Conservation (phyloP, 2,888 invertebrate species). For the Polia nebulosa region DNA sequence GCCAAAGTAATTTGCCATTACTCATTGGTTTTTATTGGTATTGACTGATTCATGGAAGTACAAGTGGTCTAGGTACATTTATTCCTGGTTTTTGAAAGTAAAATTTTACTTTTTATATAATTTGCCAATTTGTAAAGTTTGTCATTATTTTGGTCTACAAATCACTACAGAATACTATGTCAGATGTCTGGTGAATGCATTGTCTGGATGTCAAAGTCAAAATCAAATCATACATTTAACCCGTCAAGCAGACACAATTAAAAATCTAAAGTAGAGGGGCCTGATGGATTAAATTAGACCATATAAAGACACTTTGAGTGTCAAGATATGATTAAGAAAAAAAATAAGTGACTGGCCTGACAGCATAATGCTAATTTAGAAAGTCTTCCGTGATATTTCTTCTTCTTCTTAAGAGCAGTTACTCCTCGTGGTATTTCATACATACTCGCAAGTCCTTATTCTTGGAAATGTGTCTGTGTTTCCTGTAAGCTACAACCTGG, state of each 20-base stretch:
- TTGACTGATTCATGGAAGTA: background rate
- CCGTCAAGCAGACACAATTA: too few relatives aligned
- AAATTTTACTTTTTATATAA: background rate
- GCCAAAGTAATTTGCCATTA: background rate
- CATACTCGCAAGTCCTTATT: too few relatives aligned
- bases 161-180: background rate
- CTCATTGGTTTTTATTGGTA: slow-evolving; percentile 13
- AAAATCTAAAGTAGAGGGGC: too few relatives aligned
- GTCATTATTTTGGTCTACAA: slow-evolving; percentile 2
- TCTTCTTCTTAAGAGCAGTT: too few relatives aligned
- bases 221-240: too few relatives aligned
- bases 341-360: background rate
- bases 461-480: too few relatives aligned
- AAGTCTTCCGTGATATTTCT: background rate
- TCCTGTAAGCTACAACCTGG: too few relatives aligned
- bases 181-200: too few relatives aligned
- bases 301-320: background rate
- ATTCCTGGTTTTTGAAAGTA: background rate
- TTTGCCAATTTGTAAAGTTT: background rate
- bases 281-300: background rate
- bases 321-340: background rate
- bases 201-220: too few relatives aligned
- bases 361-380: background rate
- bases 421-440: too few relatives aligned
- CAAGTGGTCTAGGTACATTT: background rate